Evolutionary conservation across 2,113 vertebrate genomes (phyloP).

Genomic region (Oxyruncus cristatus): DNA sequence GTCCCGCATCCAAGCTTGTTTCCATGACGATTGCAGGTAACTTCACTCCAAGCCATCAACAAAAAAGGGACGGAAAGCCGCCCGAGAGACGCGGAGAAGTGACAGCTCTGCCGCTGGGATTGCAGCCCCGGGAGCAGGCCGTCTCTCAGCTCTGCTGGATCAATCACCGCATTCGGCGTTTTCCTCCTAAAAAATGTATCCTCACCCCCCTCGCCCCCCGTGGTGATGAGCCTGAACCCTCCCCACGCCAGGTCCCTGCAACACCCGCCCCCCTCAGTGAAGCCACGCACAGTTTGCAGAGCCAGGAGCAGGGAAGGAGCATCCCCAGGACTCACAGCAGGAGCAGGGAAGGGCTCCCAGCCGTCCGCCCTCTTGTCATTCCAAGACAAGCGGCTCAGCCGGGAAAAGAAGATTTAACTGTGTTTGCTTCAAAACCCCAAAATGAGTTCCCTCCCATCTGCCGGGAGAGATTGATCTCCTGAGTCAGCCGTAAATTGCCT

Average conservation of each 20-base stretch:
- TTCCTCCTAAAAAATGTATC: background rate
- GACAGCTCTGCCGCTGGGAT: background rate
- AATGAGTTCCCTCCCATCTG: constrained; percentile 34
- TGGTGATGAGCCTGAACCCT: background rate
- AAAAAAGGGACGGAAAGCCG: background rate
- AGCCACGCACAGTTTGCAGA: fast-evolving
- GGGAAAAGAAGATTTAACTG: constrained; percentile 31
- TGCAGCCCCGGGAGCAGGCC: fast-evolving
- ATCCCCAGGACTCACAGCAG: fast-evolving
- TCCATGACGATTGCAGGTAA: background rate
- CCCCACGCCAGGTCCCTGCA: background rate
- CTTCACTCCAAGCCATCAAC: background rate
- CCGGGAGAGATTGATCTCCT: constrained; percentile 16
- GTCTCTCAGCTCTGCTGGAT: background rate
- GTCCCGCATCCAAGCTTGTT: background rate
- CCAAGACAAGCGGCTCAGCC: constrained; percentile 22
- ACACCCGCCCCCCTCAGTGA: fast-evolving
- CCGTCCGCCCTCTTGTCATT: background rate
- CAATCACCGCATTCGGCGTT: background rate
- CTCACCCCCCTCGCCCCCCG: background rate
- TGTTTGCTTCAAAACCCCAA: constrained; percentile 46
- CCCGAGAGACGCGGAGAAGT: background rate
- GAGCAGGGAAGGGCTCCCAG: background rate
- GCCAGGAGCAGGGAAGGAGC: background rate
- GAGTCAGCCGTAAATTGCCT: constrained; percentile 16